phyloP scores from a whole-genome alignment of 2,797 vertebrate genomes.

The Halcyon smyrnensis region DNA sequence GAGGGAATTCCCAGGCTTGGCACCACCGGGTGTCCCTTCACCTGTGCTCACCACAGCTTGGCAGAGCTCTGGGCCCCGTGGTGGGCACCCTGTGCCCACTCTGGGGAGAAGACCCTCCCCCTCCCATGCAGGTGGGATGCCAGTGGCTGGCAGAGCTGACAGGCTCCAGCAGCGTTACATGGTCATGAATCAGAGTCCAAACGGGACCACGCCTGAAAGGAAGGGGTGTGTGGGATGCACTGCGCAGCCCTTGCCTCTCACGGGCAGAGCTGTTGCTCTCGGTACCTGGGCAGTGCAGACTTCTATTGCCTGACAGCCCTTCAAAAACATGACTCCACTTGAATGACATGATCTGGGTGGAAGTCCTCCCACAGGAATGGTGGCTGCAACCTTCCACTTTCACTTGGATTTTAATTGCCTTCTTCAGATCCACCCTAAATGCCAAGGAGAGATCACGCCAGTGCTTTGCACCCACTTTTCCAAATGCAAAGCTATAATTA shows the following conservation, averaged over 20 bases:
- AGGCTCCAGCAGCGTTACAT: not conserved
- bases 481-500: not conserved
- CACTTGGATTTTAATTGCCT: not conserved
- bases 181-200: not conserved
- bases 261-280: not conserved
- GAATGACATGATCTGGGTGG: not conserved
- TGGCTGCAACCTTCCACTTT: not conserved
- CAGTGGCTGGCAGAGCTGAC: fast-evolving
- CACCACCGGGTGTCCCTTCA: not conserved
- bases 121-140: not conserved
- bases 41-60: not conserved
- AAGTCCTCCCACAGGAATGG: not conserved
- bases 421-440: not conserved
- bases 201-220: not conserved
- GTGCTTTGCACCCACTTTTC: not conserved
- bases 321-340: fast-evolving
- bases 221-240: not conserved
- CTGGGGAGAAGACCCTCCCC: too few species aligned
- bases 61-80: not conserved
- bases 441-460: not conserved
- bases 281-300: not conserved
- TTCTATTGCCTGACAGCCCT: not conserved
- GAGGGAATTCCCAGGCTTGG: not conserved
- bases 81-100: not conserved
- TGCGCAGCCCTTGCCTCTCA: not conserved